phyloP scores from a whole-genome alignment of 2,888 invertebrate species.

The Papilio gigon region DNA sequence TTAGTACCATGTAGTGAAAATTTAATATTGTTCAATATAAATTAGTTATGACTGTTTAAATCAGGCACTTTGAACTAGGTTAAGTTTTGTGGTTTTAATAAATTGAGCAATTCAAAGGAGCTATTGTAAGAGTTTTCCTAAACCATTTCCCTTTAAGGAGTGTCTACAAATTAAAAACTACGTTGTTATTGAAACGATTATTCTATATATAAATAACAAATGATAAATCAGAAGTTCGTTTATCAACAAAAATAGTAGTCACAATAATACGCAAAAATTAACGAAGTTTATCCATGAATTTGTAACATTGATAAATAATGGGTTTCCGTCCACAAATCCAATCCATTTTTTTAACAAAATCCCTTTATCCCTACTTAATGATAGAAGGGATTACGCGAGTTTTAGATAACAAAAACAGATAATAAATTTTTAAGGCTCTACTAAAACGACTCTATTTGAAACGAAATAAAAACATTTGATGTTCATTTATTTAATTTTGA shows the following conservation, averaged over 20 bases:
- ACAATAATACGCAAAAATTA: background rate
- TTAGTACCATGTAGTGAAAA: background rate
- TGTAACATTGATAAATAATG: constrained; percentile 25
- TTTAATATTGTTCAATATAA: background rate
- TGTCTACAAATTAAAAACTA: too few relatives aligned
- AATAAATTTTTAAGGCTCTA: background rate
- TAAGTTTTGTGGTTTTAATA: too few relatives aligned
- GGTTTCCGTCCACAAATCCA: constrained; percentile 18
- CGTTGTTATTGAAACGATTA: background rate
- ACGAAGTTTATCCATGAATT: constrained; percentile 16
- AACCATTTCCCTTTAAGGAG: too few relatives aligned
- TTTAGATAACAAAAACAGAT: constrained; percentile 26
- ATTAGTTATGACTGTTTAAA: too few relatives aligned
- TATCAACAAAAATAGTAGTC: background rate
- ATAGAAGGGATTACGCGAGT: constrained; percentile 10
- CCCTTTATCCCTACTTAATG: constrained; percentile 24
- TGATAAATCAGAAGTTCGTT: background rate
- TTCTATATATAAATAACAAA: background rate
- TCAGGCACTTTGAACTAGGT: too few relatives aligned
- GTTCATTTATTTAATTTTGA: background rate
- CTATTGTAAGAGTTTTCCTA: too few relatives aligned
- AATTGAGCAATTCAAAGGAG: too few relatives aligned
- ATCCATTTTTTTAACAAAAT: constrained; percentile 14
- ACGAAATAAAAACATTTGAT: background rate
- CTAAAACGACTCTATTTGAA: background rate